Conservation (phyloP, 1,140 invertebrate species). For the Diorhabda sublineata region DNA sequence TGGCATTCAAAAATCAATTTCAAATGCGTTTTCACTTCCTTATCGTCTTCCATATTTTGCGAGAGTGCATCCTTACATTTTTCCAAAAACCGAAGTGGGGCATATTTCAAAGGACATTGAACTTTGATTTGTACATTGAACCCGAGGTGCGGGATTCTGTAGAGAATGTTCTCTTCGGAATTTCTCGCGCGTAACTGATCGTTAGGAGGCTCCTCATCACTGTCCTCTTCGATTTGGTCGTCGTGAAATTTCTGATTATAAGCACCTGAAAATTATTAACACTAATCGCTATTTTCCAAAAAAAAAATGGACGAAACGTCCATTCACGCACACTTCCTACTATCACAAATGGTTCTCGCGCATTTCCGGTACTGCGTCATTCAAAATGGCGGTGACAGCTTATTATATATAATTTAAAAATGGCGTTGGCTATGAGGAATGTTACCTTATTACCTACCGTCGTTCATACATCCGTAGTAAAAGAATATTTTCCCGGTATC, state of each 20-base stretch:
- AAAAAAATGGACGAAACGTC: neutral
- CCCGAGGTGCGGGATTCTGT: conserved; percentile 31
- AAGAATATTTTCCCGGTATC: conserved; percentile 35
- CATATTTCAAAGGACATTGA: conserved; percentile 29
- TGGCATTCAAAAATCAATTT: conserved; percentile 31
- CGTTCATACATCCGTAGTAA: conserved; percentile 39
- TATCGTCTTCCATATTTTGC: conserved; percentile 16
- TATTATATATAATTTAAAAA: neutral
- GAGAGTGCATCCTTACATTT: conserved; percentile 10
- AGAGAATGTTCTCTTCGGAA: conserved; percentile 27
- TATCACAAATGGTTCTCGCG: no score
- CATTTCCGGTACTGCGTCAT: no score
- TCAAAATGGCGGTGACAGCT: no score
- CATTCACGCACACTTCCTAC: neutral
- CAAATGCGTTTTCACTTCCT: conserved; percentile 19
- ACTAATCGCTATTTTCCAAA: neutral
- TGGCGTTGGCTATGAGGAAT: no score
- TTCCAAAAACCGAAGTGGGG: conserved; percentile 29
- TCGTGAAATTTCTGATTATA: conserved; percentile 9
- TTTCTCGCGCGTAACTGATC: conserved; percentile 11
- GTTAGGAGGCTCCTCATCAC: conserved; percentile 20
- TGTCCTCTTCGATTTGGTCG: conserved; percentile 21
- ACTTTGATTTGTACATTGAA: conserved; percentile 30
- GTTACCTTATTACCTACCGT: conserved; percentile 23
- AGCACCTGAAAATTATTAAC: conserved; percentile 8